Evolutionary conservation across 2,113 vertebrate genomes (phyloP).

Genomic region (Elaphurus davidianus): DNA sequence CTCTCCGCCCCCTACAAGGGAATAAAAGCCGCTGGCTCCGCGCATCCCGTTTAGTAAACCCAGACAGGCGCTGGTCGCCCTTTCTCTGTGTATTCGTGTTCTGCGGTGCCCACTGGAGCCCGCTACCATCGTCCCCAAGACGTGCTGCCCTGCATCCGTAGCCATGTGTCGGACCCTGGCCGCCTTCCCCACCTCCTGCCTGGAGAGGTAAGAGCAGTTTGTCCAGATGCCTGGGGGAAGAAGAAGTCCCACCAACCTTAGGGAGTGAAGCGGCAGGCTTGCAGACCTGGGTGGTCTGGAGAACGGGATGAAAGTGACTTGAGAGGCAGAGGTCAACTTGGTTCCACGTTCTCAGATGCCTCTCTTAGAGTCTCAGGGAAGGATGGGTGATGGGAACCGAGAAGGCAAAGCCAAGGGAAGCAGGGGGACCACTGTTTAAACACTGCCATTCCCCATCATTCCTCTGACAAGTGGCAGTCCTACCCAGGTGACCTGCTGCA

Average conservation of each 20-base stretch:
- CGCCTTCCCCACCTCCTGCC: constrained; percentile 84
- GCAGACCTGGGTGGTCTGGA: not conserved
- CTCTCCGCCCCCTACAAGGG: constrained; percentile 49
- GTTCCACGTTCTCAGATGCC: not conserved
- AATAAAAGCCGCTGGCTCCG: constrained; percentile 76
- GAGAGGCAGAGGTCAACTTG: not conserved
- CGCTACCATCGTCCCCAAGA: constrained; percentile 46
- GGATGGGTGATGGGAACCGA: not conserved
- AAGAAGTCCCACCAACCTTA: not conserved
- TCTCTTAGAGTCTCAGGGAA: not conserved
- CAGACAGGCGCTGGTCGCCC: rapidly evolving
- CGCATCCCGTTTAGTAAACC: rapidly evolving
- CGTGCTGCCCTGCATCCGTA: constrained; percentile 54
- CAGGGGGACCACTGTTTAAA: not conserved
- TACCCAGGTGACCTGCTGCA: not conserved
- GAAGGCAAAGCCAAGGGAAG: not conserved
- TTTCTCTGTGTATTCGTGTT: rapidly evolving
- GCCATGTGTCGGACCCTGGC: constrained; percentile 89
- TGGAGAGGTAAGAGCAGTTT: constrained; percentile 89
- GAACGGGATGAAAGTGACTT: not conserved
- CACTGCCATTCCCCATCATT: not conserved
- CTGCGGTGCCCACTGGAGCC: not conserved
- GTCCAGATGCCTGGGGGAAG: not conserved
- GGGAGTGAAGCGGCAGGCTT: not conserved
- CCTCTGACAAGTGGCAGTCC: not conserved